Evolutionary conservation across 2,888 invertebrate genomes (phyloP).

Genomic region (Lordiphosa fenestrarum): DNA sequence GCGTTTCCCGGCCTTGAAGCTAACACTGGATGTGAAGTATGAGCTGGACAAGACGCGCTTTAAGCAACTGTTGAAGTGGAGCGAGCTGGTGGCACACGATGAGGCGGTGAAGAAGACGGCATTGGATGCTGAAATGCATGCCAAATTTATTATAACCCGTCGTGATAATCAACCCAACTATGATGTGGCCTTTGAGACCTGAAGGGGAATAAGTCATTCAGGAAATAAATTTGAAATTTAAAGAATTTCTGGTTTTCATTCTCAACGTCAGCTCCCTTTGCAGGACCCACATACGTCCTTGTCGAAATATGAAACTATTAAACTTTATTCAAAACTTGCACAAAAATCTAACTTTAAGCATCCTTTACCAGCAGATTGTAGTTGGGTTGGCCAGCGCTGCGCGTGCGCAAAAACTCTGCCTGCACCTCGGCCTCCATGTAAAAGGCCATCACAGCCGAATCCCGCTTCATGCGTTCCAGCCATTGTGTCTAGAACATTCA

Average conservation of each 20-base stretch:
- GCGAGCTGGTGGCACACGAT: conserved; percentile 85
- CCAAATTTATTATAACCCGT: conserved; percentile 86
- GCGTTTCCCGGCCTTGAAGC: conserved; percentile 82
- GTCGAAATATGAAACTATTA: neutral
- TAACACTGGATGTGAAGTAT: conserved; percentile 83
- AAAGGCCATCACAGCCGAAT: conserved; percentile 86
- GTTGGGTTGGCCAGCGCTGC: conserved; percentile 85
- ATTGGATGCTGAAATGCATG: conserved; percentile 86
- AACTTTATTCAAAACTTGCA: conserved; percentile 39
- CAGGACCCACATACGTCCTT: too few relatives aligned
- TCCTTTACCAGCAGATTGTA: conserved; percentile 64
- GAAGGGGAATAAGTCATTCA: too few relatives aligned
- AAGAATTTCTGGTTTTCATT: too few relatives aligned
- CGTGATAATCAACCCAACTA: conserved; percentile 85
- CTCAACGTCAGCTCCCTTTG: too few relatives aligned
- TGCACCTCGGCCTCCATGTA: conserved; percentile 87
- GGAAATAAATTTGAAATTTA: too few relatives aligned
- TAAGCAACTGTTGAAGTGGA: conserved; percentile 82
- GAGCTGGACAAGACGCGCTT: conserved; percentile 53
- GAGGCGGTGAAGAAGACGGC: conserved; percentile 86
- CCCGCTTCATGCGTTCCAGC: conserved; percentile 86
- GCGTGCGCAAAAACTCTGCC: conserved; percentile 86
- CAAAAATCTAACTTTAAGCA: conserved; percentile 32
- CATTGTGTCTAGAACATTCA: conserved; percentile 81
- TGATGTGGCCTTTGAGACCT: conserved; percentile 48